phyloP scores from a whole-genome alignment of 2,888 invertebrate genomes.

The Carterocephalus palaemon region DNA sequence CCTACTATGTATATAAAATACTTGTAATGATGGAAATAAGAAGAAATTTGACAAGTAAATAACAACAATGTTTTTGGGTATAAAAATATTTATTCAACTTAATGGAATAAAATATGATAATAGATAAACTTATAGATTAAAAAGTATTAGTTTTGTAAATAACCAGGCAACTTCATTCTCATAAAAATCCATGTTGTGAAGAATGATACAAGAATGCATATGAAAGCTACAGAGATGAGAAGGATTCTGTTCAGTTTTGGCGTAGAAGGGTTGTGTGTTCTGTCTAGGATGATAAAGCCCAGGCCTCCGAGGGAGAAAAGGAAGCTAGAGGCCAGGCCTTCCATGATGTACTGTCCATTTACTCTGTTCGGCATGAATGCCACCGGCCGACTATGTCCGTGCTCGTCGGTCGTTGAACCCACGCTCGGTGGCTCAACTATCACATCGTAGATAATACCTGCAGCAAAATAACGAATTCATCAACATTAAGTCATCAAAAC shows the following conservation, averaged over 20 bases:
- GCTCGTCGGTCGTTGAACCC: slow-evolving; percentile 98
- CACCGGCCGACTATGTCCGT: slow-evolving; percentile 96
- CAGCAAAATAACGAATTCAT: slow-evolving; percentile 42
- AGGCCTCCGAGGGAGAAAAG: slow-evolving; percentile 97
- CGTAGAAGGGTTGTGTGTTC: slow-evolving; percentile 92
- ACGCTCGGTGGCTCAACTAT: slow-evolving; percentile 99
- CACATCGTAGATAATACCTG: slow-evolving; percentile 99
- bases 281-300: slow-evolving; percentile 97
- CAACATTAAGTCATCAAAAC: neutral
- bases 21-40: too few relatives aligned
- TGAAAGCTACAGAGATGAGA: slow-evolving; percentile 92
- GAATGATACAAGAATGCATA: slow-evolving; percentile 95
- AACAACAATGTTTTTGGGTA: slow-evolving; percentile 18
- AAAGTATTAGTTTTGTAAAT: slow-evolving; percentile 80
- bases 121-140: slow-evolving; percentile 15
- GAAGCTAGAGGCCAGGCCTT: slow-evolving; percentile 98
- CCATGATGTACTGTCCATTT: slow-evolving; percentile 99
- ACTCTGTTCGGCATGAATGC: slow-evolving; percentile 99
- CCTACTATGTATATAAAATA: too few relatives aligned
- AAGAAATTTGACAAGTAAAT: neutral
- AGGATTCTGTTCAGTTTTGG: slow-evolving; percentile 94
- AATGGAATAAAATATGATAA: slow-evolving; percentile 30
- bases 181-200: slow-evolving; percentile 98
- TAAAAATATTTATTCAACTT: slow-evolving; percentile 60
- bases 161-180: slow-evolving; percentile 97